These are phyloP conservation scores for Myotis brandtii DNA, from an alignment of 2,113 vertebrate genomes.

Conservation along the genomic window DNA sequence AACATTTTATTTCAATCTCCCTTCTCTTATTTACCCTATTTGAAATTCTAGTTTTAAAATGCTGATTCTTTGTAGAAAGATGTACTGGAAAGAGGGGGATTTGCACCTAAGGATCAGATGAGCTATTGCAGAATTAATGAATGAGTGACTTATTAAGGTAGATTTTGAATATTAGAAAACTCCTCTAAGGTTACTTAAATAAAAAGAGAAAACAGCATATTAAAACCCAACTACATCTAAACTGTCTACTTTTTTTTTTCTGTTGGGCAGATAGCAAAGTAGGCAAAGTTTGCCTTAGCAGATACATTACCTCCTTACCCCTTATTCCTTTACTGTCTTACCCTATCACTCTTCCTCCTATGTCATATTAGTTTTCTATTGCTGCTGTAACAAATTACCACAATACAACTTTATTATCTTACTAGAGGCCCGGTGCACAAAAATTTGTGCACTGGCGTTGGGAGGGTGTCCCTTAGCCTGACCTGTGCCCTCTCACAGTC, in stretches of 20 bases:
- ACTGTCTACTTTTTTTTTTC: slow-evolving; percentile 31
- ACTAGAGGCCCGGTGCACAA: neutral
- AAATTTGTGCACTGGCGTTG: too few species aligned
- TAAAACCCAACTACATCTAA: neutral
- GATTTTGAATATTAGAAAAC: slow-evolving; percentile 61
- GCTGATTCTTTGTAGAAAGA: slow-evolving; percentile 10
- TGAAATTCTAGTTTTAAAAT: slow-evolving; percentile 54
- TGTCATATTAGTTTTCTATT: slow-evolving; percentile 12
- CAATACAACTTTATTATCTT: neutral
- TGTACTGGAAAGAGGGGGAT: neutral
- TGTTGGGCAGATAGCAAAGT: neutral
- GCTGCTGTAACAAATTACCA: neutral
- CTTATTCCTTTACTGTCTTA: neutral
- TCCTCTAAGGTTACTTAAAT: slow-evolving; percentile 29
- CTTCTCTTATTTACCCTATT: slow-evolving; percentile 40
- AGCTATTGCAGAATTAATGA: slow-evolving; percentile 35
- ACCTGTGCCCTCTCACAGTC: too few species aligned
- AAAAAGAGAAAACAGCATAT: slow-evolving; percentile 37
- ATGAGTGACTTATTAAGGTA: slow-evolving; percentile 21
- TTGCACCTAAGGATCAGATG: slow-evolving; percentile 12
- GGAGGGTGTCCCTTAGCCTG: too few species aligned
- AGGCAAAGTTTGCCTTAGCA: slow-evolving; percentile 48
- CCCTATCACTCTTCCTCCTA: neutral
- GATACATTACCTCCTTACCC: neutral
- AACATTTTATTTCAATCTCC: slow-evolving; percentile 14